phyloP scores from a whole-genome alignment of 2,113 vertebrate genomes.

The Saccopteryx leptura region DNA sequence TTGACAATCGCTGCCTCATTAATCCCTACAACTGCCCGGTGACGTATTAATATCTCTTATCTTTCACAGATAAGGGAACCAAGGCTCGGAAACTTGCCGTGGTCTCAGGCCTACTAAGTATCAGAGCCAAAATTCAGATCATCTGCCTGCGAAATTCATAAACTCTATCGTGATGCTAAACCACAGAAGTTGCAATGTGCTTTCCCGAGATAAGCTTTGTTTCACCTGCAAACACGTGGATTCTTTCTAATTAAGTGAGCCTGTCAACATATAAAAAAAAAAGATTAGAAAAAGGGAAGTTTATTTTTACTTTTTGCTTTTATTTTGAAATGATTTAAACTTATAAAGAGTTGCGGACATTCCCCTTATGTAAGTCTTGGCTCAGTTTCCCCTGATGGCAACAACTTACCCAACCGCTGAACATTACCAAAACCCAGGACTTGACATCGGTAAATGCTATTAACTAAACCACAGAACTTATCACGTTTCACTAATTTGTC shows the following conservation, averaged over 20 bases:
- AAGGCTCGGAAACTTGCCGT: not conserved
- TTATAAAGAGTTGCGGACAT: not conserved
- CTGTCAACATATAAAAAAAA: constrained; percentile 26
- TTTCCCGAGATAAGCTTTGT: not conserved
- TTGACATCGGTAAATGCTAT: not conserved
- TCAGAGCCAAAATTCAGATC: not conserved
- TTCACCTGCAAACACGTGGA: not conserved
- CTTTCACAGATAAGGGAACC: not conserved
- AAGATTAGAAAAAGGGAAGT: not conserved
- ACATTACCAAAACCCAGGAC: not conserved
- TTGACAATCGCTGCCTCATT: not conserved
- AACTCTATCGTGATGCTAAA: not conserved
- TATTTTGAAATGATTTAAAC: not conserved
- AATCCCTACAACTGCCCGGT: not conserved
- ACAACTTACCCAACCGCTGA: not conserved
- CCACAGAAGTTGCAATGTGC: not conserved
- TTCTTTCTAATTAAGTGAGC: not conserved
- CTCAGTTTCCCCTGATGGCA: no score
- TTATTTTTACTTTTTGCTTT: not conserved
- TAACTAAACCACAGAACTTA: not conserved
- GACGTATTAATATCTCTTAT: not conserved
- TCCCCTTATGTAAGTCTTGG: not conserved
- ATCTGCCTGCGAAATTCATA: not conserved
- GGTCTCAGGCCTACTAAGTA: not conserved
- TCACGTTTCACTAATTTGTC: not conserved